A percentile compares a stretch with the other conserved stretches of the same genome.
Evolutionary conservation across 2,888 invertebrate species (phyloP).

Genomic region (Sepioteuthis lessoniana): DNA sequence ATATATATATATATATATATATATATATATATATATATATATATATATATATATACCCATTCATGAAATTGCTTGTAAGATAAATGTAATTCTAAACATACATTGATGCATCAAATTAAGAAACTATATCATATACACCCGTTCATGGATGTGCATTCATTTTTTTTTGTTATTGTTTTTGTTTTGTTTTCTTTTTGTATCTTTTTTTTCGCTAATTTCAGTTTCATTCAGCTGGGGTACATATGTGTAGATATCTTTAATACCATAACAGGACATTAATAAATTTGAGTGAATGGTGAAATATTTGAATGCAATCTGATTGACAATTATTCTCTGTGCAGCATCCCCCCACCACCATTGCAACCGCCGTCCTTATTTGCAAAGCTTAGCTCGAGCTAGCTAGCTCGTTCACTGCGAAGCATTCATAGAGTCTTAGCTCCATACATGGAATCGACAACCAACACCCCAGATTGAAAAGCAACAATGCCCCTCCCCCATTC

Average conservation of each 20-base stretch:
- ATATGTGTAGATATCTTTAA: not conserved
- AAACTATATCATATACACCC: not conserved
- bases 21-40: not conserved
- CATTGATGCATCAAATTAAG: not conserved
- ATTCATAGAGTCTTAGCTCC: not conserved
- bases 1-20: conserved; percentile 24
- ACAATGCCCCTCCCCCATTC: not conserved
- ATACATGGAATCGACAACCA: not conserved
- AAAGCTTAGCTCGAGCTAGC: not conserved
- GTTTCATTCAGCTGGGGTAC: not conserved
- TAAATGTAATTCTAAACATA: not conserved
- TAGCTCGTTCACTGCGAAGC: not conserved
- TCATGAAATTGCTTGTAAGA: too few relatives aligned
- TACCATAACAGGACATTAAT: conserved; percentile 23
- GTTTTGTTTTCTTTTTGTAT: not conserved
- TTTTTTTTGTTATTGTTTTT: not conserved
- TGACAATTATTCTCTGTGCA: not conserved
- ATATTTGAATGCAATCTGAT: not conserved
- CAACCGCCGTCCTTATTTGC: not conserved
- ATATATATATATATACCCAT: not conserved
- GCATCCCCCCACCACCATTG: not conserved
- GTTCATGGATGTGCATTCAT: not conserved
- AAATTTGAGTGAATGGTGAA: not conserved
- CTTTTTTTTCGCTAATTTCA: not conserved
- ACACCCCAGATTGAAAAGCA: not conserved